Percentiles rank a stretch among this genome's conserved stretches.
Evolutionary conservation across 2,797 vertebrate species (phyloP).

Genomic region (Sarcophilus harrisii): DNA sequence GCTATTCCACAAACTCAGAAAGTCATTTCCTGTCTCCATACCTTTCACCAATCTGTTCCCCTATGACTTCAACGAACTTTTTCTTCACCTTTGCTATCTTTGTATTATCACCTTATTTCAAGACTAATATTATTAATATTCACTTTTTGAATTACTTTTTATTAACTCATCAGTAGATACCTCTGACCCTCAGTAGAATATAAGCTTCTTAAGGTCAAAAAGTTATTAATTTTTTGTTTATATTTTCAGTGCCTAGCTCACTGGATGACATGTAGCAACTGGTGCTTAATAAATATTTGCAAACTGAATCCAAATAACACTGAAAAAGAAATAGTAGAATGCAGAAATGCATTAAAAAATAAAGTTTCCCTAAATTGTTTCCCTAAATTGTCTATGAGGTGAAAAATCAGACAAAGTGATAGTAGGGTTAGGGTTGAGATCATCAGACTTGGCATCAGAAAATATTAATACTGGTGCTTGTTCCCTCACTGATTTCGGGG

Average conservation of each 20-base stretch:
- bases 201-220: not conserved
- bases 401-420: not conserved
- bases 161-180: not conserved
- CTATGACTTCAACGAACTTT: not conserved
- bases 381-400: slow-evolving; percentile 12
- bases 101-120: not conserved
- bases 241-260: not conserved
- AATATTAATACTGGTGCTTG: not conserved
- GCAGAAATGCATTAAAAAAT: slow-evolving; percentile 30
- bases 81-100: not conserved
- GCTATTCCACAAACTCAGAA: not conserved
- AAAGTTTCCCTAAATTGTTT: slow-evolving; percentile 26
- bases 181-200: not conserved
- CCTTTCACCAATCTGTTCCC: not conserved
- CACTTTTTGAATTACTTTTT: not conserved
- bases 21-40: not conserved
- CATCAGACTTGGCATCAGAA: not conserved
- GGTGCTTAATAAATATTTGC: not conserved
- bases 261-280: not conserved
- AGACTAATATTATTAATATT: not conserved
- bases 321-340: slow-evolving; percentile 36
- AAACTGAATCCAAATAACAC: not conserved
- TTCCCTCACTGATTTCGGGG: not conserved
- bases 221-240: not conserved
- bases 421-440: slow-evolving; percentile 22